Evolutionary conservation across 2,797 vertebrate genomes (phyloP), one percentile per base, ranked within the genome.

Genomic region (Poecile montanus): DNA sequence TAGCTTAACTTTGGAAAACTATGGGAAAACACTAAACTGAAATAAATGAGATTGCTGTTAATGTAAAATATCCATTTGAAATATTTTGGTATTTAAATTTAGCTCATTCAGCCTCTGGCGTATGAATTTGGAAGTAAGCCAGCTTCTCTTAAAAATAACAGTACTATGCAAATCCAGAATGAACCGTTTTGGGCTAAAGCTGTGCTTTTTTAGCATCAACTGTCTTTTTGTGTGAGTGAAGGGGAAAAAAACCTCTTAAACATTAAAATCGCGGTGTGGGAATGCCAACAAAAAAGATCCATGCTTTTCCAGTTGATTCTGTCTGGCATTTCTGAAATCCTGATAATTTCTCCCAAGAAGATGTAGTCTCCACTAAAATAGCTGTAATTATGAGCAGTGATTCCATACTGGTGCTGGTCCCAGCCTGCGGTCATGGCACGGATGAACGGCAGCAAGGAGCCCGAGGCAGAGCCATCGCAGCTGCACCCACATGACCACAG

Each of bases 1-100:
- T 60, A 85, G 66, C 51, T 84, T 78, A 91, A 89, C 62, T 88
- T 93, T 90, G 88, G 95, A 93, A 94, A 95, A 93, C 42, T 94
- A 93, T 7, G 44, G 85, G 75, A 92, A 96, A 96, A 89, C 45
- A 38, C 70, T 63, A 32, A 91, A 77, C 42, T 85, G 73, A 95
- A 92, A 87, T 74, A 54, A 81, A 81, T 54, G 29, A 88, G 54
- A 90, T 87, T 86, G 50, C 63, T 88, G 85, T 87, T 96, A 96
- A 92, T 85, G 91, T 81, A 94, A 93, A 95, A 85, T 85, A 73
- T 68, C 73, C 70, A 92, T 78, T 45, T 60, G 45, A 71, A 91
- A 71, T 81, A 47, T 53, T 65, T 65, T 18, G 18, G n/a, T 74
- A 77, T 95, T 95, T 95, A 75, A 88, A 88, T 87, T 85, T 81